Evolutionary conservation across 1,140 invertebrate genomes (phyloP).

Genomic region (Dysdera silvatica): DNA sequence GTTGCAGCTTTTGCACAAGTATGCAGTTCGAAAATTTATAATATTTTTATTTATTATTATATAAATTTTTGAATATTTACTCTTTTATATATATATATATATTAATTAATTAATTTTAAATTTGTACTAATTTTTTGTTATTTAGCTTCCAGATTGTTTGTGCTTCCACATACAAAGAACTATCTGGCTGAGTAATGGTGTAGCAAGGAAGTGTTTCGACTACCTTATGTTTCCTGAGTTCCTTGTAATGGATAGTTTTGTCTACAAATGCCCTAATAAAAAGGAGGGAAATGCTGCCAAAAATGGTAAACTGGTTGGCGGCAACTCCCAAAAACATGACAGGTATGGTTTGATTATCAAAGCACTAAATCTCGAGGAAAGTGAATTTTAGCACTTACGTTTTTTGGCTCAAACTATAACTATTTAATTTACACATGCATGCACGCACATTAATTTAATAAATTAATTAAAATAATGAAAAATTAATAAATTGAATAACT

Average conservation of each 20-base stretch:
- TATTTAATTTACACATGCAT: neutral
- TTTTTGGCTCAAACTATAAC: neutral
- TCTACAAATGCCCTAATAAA: conserved; percentile 50
- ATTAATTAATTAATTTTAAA: too few relatives aligned
- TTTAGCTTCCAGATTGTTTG: conserved; percentile 64
- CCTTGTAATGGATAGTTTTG: conserved; percentile 60
- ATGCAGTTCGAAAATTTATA: too few relatives aligned
- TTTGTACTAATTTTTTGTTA: conserved; percentile 31
- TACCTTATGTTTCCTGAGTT: conserved; percentile 76
- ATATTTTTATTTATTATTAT: too few relatives aligned
- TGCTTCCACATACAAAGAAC: conserved; percentile 82
- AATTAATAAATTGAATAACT: neutral
- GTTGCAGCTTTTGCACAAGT: too few relatives aligned
- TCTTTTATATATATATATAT: too few relatives aligned
- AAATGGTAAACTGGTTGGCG: conserved; percentile 13
- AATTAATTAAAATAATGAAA: neutral
- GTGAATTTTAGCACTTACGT: too few relatives aligned
- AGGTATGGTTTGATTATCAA: conserved; percentile 1
- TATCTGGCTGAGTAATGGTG: conserved; percentile 65
- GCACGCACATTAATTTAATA: too few relatives aligned
- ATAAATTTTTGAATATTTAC: too few relatives aligned
- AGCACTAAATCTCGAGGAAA: neutral
- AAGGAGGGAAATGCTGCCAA: conserved; percentile 4
- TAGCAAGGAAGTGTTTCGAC: conserved; percentile 71
- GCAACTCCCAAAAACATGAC: conserved; percentile 8